Evolutionary conservation across 2,113 vertebrate species (phyloP), one percentile per base, ranked within the genome.

Genomic region (Rutilus rutilus): DNA sequence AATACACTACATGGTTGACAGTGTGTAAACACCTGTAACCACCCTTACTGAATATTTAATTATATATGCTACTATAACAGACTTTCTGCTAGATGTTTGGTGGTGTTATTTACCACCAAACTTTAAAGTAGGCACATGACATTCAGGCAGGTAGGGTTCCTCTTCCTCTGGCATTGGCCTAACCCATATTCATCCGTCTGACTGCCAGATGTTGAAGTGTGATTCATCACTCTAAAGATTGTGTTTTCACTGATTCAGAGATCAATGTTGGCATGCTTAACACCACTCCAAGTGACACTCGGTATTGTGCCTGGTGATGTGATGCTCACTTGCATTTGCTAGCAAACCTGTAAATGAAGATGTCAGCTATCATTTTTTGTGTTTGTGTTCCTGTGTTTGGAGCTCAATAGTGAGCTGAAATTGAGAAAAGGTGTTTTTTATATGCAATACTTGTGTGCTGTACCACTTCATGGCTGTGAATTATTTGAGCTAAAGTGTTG

Each of bases 201-300:
- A 30, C 7, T 57, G 50, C 47, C 47, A 78, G 75, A 23, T 78
- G 25, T 50, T 33, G 8, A 57, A 33, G 50, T 2, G 45, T 75
- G n/a, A 75, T 50, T 25, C 45, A 75, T 75, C 73, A 75, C 73
- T 75, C 45, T 33, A 23, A 33, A 78, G 75, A 57, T 23, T 50
- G 27, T 33, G 14, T 33, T 33, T 78, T 15, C 27, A 78, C 25
- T 78, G 75, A 0, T 19, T 33, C 17, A 23, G 50, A 78, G 25
- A 33, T 57, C 25, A 57, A 57, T 57, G 27, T 27, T 4, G 2
- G 75, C 27, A 0, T 54, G 27, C 50, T 54, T 36, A 30, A 78
- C 17, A 78, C 30, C 15, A 59, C 76, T 78, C 25, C 17, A 57
- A 30, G 17, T 57, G 50, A 78, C 50, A 11, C 27, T 57, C 17